Base-by-base conservation (phyloP, 2,797 vertebrate genomes). In the Ptychadena robeensis region DNA sequence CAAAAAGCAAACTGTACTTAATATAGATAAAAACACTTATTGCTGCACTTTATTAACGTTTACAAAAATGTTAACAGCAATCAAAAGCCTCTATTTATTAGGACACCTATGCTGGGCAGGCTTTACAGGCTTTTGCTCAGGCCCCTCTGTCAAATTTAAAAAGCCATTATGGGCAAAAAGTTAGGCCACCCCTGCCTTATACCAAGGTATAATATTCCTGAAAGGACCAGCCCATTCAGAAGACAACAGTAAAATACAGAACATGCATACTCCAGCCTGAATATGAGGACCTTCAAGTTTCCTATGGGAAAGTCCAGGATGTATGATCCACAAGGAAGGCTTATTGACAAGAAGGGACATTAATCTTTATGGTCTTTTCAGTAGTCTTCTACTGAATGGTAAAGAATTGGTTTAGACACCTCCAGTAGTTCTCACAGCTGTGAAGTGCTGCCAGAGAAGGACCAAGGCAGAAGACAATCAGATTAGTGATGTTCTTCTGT, bases 281-380 rank as follows among this genome's bases (percentile, higher is more conserved):
- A 67, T 38, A 28, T 3, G 66, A 14, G 9, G 40, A 48, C 65
- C 64, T 67, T 53, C 64, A 31, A 27, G 25, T 53, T 78, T 68
- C 22, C 68, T 78, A 78, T 78, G 63, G 75, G 75, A 78, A 78
- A 53, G 64, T 67, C 53, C 64, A 68, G 68, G n/a, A 78, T 78
- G 64, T 68, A 68, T 28, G 75, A 27, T 31, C 75, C 63, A 79
- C 44, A 57, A 57, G 8, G 27, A 44, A 79, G 65, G n/a, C 76
- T 57, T 79, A 79, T 79, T 79, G 76, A 79, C 40, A 69, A 69
- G 65, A 34, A 35, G 48, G 40, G 40, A 68, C 75, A 78, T 78
- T 78, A 68, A 79, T 79, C 78, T 80, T 80, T 40, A 80, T 71
- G 44, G 35, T 25, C 78, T 80, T 79, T 79, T 80, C 53, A 63